phyloP scores from a whole-genome alignment of 2,113 vertebrate genomes.

The Pycnonotus jocosus region DNA sequence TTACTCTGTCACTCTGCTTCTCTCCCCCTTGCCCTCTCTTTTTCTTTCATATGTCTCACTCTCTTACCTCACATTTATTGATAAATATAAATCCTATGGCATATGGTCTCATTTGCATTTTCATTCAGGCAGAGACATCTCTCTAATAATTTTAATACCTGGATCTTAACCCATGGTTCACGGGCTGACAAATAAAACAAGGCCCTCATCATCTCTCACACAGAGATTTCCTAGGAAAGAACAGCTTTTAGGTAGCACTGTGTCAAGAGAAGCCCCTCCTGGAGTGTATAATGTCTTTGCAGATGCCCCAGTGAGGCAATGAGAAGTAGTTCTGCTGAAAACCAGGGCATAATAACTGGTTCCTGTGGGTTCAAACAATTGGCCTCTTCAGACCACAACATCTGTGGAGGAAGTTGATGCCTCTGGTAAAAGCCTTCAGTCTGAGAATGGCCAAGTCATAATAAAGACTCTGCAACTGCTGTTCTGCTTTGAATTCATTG shows the following conservation, averaged over 20 bases:
- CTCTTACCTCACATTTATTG: neutral
- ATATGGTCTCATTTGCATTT: neutral
- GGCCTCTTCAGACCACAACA: neutral
- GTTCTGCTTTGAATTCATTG: neutral
- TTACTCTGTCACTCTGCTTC: neutral
- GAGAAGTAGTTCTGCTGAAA: neutral
- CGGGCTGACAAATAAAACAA: neutral
- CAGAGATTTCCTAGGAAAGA: neutral
- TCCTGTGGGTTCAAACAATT: neutral
- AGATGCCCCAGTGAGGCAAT: neutral
- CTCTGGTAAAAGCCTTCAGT: neutral
- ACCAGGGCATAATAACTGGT: neutral
- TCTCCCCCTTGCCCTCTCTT: neutral
- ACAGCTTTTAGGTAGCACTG: neutral
- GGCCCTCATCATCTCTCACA: neutral
- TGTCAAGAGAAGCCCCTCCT: neutral
- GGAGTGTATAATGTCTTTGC: neutral
- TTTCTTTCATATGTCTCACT: neutral
- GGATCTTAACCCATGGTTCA: neutral
- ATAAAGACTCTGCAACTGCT: neutral
- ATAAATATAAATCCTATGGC: neutral
- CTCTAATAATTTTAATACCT: neutral
- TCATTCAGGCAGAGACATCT: neutral
- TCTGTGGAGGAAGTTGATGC: neutral
- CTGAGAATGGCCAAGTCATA: neutral